Conservation (phyloP, 2,797 vertebrate species). For the Poecilia picta region DNA sequence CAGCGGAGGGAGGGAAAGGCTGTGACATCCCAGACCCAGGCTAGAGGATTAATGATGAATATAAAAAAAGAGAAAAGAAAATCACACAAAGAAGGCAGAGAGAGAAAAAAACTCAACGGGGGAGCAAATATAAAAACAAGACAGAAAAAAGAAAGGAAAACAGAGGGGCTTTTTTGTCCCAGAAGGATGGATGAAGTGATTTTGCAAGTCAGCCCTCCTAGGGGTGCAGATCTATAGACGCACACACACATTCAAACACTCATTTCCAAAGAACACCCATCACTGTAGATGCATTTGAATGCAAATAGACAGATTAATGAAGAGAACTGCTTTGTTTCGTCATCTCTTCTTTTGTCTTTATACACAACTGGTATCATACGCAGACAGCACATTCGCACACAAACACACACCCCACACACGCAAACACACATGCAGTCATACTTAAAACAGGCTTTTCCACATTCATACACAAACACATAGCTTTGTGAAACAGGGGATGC, state of each 20-base stretch:
- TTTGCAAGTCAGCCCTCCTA: constrained; percentile 68
- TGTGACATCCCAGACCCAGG: constrained; percentile 77
- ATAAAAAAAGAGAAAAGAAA: constrained; percentile 61
- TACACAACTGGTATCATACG: constrained; percentile 11
- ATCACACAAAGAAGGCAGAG: constrained; percentile 72
- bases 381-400: constrained; percentile 5
- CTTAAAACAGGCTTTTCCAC: constrained; percentile 34
- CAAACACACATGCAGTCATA: constrained; percentile 17
- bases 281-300: constrained; percentile 30
- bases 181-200: constrained; percentile 68
- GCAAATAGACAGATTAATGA: constrained; percentile 29
- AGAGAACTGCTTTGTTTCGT: constrained; percentile 32
- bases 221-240: constrained; percentile 49
- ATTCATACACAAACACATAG: constrained; percentile 59
- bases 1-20: constrained; percentile 44
- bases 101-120: constrained; percentile 34
- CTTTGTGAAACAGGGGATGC: constrained; percentile 80
- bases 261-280: constrained; percentile 24
- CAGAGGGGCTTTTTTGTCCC: constrained; percentile 39
- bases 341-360: constrained; percentile 27
- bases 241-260: constrained; percentile 20
- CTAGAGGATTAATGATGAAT: constrained; percentile 71
- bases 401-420: constrained; percentile 5
- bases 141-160: constrained; percentile 26
- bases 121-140: constrained; percentile 17